phyloP scores from a whole-genome alignment of 2,888 invertebrate genomes.

The Tribolium freemani region DNA sequence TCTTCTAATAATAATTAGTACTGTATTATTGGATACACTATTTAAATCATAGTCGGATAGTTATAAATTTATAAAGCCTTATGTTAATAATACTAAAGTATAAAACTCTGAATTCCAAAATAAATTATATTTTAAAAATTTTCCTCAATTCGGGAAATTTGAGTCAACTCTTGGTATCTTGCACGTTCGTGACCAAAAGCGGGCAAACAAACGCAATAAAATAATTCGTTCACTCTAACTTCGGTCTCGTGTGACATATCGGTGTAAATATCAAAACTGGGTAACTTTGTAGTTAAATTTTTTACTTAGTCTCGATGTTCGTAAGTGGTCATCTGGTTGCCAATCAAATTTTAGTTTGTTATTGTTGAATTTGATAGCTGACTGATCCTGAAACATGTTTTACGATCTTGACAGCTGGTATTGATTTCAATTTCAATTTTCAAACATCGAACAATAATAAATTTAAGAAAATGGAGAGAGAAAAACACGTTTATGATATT shows the following conservation, averaged over 20 bases:
- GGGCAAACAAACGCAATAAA: not conserved
- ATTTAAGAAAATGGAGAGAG: not conserved
- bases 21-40: too few relatives aligned
- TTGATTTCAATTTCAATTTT: not conserved
- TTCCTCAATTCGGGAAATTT: too few relatives aligned
- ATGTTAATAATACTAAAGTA: too few relatives aligned
- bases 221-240: not conserved
- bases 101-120: too few relatives aligned
- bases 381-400: constrained; percentile 5
- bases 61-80: too few relatives aligned
- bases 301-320: not conserved
- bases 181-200: not conserved
- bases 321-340: constrained; percentile 5
- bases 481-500: too few relatives aligned
- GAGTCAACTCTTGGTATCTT: too few relatives aligned
- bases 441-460: not conserved
- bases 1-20: too few relatives aligned
- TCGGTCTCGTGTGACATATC: not conserved
- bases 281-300: not conserved
- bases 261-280: not conserved
- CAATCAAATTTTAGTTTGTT: constrained; percentile 15
- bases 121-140: too few relatives aligned
- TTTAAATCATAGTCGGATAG: too few relatives aligned
- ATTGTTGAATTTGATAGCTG: constrained; percentile 19
- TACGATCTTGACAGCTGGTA: not conserved